Evolutionary conservation across 2,797 vertebrate genomes (phyloP), one percentile per base, ranked within the genome.

Genomic region (Tolypeutes matacus): DNA sequence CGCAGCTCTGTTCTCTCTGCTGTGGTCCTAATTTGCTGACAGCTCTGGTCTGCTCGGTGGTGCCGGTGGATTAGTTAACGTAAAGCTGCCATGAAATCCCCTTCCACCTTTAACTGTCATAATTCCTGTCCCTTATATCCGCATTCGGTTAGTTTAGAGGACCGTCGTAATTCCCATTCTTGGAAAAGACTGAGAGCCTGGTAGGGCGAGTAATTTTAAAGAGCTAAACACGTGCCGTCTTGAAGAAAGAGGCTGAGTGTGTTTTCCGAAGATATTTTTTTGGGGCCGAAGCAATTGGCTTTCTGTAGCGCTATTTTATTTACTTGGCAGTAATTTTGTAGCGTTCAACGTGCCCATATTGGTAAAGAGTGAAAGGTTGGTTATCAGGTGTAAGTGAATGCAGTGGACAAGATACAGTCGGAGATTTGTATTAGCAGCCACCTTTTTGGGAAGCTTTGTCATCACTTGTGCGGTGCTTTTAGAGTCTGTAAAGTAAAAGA

Each of bases 71-170:
- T 96, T 96, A 94, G 42, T 34, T 75, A 34, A n/a, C 85, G 0
- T 89, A 81, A 96, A 17, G 69, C 58, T 27, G n/a, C 9, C 81
- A 29, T 72, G 84, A 93, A 93, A 93, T 87, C 87, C 80, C 75
- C 58, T 56, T 84, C 67, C 51, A 14, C 67, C 62, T 67, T n/a
- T 53, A 75, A 88, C 85, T 8, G 80, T 60, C 53, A 3, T 46
- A 29, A 49, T 67, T 69, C 84, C 49, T 46, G 8, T 11, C 46
- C 1, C 46, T 46, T 46, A 53, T 94, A 75, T 39, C 64, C 39
- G 25, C 89, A 7, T 34, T 46, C 7, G n/a, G 77, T 49, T 73
- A 86, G 92, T 56, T 56, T 70, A 64, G 89, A 78, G 82, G 80
- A 88, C 85, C 6, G 80, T 65, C 53, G 2, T 46, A 29, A 49